A percentile compares a stretch with the other conserved stretches of the same genome.
Conservation (phyloP, 2,113 vertebrate genomes). For the Eulemur macaco region DNA sequence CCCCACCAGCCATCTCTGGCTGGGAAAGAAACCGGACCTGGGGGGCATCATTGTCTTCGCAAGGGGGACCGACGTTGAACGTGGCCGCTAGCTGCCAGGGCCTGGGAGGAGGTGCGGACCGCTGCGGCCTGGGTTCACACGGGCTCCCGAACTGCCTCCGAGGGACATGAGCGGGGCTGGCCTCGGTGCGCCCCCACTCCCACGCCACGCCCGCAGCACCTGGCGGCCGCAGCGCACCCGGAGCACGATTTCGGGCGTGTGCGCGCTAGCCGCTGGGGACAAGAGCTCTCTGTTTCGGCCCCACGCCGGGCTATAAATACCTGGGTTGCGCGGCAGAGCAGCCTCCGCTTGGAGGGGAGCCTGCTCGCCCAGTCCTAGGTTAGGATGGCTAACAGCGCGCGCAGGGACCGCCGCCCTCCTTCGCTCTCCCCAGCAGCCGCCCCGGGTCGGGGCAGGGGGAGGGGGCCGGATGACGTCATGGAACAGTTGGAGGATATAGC, state of each 20-base stretch:
- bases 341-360: background rate
- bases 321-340: background rate
- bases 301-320: background rate
- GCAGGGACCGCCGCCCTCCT: background rate
- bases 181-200: background rate
- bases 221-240: background rate
- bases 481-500: slow-evolving; percentile 26
- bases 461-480: slow-evolving; percentile 35
- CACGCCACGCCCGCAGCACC: background rate
- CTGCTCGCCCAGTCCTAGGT: background rate
- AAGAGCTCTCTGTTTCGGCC: background rate
- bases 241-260: background rate
- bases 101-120: background rate
- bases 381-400: background rate
- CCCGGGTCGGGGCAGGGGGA: background rate
- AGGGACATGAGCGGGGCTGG: background rate
- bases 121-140: background rate
- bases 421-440: background rate
- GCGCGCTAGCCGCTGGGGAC: background rate
- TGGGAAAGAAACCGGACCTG: background rate
- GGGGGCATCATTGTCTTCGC: background rate
- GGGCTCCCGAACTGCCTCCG: slow-evolving; percentile 3
- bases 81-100: background rate
- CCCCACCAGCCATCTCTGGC: background rate
- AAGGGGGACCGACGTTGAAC: background rate